Percentiles rank a stretch among this genome's conserved stretches.
Conservation (phyloP, 2,113 vertebrate genomes). For the Microcebus ravelobensis region DNA sequence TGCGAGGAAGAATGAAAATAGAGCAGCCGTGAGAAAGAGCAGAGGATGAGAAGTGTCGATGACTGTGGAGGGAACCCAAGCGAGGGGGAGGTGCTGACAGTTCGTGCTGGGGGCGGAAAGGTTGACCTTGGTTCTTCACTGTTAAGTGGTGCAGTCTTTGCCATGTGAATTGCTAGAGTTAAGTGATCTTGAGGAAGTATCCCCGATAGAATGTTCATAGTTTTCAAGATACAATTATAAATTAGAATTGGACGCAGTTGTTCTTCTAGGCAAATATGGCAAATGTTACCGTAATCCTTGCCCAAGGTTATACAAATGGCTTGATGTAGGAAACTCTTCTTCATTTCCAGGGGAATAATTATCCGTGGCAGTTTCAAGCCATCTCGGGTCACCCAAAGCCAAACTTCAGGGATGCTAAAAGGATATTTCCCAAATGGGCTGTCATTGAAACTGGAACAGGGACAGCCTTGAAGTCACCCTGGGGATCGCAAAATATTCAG, state of each 20-base stretch:
- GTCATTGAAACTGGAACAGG: not conserved
- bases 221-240: not conserved
- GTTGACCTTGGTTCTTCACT: not conserved
- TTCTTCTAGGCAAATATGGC: not conserved
- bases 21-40: not conserved
- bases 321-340: not conserved
- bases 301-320: not conserved
- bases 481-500: not conserved
- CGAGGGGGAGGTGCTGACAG: accelerated
- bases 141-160: too few relatives aligned
- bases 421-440: not conserved
- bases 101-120: not conserved
- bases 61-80: not conserved
- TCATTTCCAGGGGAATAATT: not conserved
- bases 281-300: not conserved
- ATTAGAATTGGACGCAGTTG: not conserved
- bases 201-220: not conserved
- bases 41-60: too few relatives aligned
- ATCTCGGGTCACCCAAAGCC: not conserved
- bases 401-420: not conserved
- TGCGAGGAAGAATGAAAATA: not conserved
- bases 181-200: not conserved
- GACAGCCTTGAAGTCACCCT: not conserved
- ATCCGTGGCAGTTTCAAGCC: not conserved
- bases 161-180: not conserved